Evolutionary conservation across 2,113 vertebrate species (phyloP), one percentile per base, ranked within the genome.

Genomic region (Dissostichus mawsoni): DNA sequence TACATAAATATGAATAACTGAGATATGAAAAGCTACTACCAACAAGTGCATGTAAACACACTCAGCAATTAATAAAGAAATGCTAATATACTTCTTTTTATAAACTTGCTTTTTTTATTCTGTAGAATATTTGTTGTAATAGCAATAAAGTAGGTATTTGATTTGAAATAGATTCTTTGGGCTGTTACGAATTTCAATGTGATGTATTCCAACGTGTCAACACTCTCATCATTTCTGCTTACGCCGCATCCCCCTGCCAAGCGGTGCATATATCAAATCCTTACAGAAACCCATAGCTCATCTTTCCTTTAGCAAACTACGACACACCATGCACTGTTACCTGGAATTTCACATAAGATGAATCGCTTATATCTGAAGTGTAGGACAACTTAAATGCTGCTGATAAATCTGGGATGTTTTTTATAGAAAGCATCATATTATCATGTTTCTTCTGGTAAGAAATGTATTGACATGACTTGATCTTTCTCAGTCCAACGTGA

Each of bases 201-300:
- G 87, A 92, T 92, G 80, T 76, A 92, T 91, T 84, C 83, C 81
- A 79, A 71, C 11, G 69, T 92, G 84, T 90, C 92, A 90, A 72
- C 53, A 55, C 76, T 78, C 84, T 90, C 91, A 92, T 93, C 89
- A 85, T 90, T 94, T 94, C 89, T 92, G 90, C 86, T 93, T 90
- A 90, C 92, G 23, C 86, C 33, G 87, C 89, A 91, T 85, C 63
- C 66, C 69, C 67, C 78, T 83, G 90, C 87, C 80, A 89, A 91
- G 87, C 55, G 78, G 73, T 75, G 86, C 83, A 93, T 94, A 90
- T 64, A 92, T 94, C 93, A 92, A 76, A 87, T 87, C 82, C 82
- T 85, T 61, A 83, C 92, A 81, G 85, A 87, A 85, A 74, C 79
- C 74, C 85, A 89, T 91, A 86, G 84, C 87, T 94, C 89, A 90